phyloP scores from a whole-genome alignment of 2,888 invertebrate genomes.

The Acrobasis suavella region DNA sequence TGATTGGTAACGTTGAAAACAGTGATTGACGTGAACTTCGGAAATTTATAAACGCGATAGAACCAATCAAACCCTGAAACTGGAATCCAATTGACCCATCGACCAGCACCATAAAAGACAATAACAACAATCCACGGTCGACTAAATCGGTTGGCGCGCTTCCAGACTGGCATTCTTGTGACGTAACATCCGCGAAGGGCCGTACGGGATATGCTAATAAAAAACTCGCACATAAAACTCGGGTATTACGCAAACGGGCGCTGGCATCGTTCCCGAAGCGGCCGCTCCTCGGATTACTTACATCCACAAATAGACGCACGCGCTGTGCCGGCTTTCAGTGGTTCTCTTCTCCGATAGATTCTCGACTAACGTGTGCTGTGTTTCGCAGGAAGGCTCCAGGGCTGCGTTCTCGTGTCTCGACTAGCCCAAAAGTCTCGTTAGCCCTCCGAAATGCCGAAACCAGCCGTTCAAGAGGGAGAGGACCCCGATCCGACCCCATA shows the following conservation, averaged over 20 bases:
- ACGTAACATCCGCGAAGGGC: conserved; percentile 79
- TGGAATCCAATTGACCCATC: conserved; percentile 58
- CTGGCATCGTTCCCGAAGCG: conserved; percentile 77
- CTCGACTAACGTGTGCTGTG: conserved; percentile 61
- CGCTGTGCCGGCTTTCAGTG: conserved; percentile 41
- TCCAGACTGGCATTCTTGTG: conserved; percentile 73
- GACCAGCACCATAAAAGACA: conserved; percentile 78
- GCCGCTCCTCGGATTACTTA: conserved; percentile 79
- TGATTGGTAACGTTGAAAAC: conserved; percentile 30
- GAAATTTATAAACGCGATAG: not conserved
- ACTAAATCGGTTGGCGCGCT: conserved; percentile 72
- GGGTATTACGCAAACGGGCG: conserved; percentile 74
- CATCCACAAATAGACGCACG: conserved; percentile 79
- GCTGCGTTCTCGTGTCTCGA: conserved; percentile 88
- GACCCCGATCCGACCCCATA: conserved; percentile 98
- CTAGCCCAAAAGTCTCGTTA: conserved; percentile 85
- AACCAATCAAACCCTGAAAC: conserved; percentile 25
- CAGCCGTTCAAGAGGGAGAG: conserved; percentile 86
- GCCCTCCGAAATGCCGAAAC: conserved; percentile 91
- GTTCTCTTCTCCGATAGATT: conserved; percentile 38
- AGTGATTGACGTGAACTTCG: not conserved
- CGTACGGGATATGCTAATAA: conserved; percentile 71
- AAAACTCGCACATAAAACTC: conserved; percentile 65
- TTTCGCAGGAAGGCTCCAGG: conserved; percentile 87
- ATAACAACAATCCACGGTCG: conserved; percentile 71